These are phyloP conservation scores for Nebria brevicollis DNA, from an alignment of 2,888 invertebrate genomes.

Conservation along the genomic window DNA sequence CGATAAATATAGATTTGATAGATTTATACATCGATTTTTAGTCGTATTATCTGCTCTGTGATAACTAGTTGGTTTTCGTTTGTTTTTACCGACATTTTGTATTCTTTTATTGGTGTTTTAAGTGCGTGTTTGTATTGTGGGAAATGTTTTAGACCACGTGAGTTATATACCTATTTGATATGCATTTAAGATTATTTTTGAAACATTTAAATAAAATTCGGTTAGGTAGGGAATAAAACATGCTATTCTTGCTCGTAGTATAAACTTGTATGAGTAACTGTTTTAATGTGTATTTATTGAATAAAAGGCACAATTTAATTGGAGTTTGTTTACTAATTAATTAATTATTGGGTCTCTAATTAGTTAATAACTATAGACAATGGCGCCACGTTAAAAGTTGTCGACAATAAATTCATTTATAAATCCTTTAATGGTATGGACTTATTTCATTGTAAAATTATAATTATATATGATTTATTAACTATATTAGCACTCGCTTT, in stretches of 20 bases:
- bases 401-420: too few species aligned
- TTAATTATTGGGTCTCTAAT: too few species aligned
- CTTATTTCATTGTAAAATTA: too few species aligned
- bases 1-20: background rate
- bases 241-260: background rate
- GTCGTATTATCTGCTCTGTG: background rate
- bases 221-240: background rate
- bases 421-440: too few species aligned
- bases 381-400: too few species aligned
- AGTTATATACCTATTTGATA: background rate
- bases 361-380: too few species aligned
- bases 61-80: background rate
- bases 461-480: too few species aligned
- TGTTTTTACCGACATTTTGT: background rate
- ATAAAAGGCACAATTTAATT: too few species aligned
- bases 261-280: background rate
- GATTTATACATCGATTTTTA: background rate
- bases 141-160: background rate
- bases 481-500: too few species aligned
- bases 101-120: background rate
- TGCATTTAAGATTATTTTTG: background rate
- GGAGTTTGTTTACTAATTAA: too few species aligned
- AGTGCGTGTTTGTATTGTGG: background rate
- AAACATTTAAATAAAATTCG: background rate
- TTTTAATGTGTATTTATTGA: background rate